A percentile compares a stretch with the other conserved stretches of the same genome.
Evolutionary conservation across 1,140 invertebrate genomes (phyloP).

Genomic region (Pachypsylla venusta): DNA sequence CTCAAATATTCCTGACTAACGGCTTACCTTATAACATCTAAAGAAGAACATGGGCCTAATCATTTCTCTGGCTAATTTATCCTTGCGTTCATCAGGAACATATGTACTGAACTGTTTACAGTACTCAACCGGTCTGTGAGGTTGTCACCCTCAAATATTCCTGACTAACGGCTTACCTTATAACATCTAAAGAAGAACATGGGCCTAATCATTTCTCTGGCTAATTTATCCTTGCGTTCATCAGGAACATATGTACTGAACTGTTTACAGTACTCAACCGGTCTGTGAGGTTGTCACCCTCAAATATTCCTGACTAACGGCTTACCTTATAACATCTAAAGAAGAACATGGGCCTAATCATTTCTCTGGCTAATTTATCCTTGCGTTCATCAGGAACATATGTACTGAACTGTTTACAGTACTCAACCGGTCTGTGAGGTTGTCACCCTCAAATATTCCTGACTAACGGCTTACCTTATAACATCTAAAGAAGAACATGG

Average conservation of each 20-base stretch:
- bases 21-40: constrained; percentile 45
- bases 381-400: constrained; percentile 46
- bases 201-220: constrained; percentile 41
- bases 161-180: no score
- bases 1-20: no score
- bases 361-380: constrained; percentile 40
- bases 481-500: constrained; percentile 52
- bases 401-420: constrained; percentile 48
- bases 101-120: constrained; percentile 50
- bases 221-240: constrained; percentile 40
- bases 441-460: no score
- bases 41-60: constrained; percentile 50
- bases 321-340: constrained; percentile 48
- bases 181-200: constrained; percentile 55
- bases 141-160: no score
- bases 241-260: constrained; percentile 51
- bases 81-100: constrained; percentile 43
- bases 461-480: constrained; percentile 46
- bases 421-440: no score
- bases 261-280: constrained; percentile 44
- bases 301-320: no score
- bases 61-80: constrained; percentile 41
- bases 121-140: no score
- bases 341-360: constrained; percentile 48
- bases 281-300: no score